Evolutionary conservation across 1,140 invertebrate genomes (phyloP).

Genomic region (Drosophila kohkoa): DNA sequence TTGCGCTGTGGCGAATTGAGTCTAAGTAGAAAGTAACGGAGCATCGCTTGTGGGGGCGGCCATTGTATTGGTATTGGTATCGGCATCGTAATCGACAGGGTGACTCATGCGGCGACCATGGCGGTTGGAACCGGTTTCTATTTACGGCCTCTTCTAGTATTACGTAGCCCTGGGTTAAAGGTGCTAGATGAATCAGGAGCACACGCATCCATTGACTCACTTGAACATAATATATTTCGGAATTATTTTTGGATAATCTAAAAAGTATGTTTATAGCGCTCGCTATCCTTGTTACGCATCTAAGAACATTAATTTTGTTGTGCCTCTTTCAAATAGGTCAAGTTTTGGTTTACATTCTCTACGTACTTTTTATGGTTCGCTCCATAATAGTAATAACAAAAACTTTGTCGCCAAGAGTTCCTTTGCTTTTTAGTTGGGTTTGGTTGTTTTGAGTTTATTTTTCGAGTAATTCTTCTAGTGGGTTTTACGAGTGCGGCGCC

Average conservation of each 20-base stretch:
- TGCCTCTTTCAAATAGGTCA: conserved; percentile 63
- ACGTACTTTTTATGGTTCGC: conserved; percentile 51
- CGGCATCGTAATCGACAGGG: conserved; percentile 1
- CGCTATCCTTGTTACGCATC: conserved; percentile 20
- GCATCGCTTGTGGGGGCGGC: conserved; percentile 22
- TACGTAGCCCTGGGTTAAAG: conserved; percentile 36
- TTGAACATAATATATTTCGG: not conserved
- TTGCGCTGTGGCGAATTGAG: conserved; percentile 44
- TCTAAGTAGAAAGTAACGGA: conserved; percentile 50
- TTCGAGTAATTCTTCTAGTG: conserved; percentile 40
- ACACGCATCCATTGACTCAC: conserved; percentile 1
- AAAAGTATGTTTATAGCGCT: not conserved
- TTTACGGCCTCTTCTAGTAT: conserved; percentile 41
- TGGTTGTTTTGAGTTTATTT: conserved; percentile 16
- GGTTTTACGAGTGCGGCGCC: conserved; percentile 70
- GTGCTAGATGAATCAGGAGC: conserved; percentile 35
- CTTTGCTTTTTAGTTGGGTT: conserved; percentile 54
- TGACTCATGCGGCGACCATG: conserved; percentile 43
- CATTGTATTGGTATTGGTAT: conserved; percentile 16
- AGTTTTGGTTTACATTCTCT: conserved; percentile 70
- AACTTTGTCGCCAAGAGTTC: conserved; percentile 32
- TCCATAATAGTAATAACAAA: conserved; percentile 55
- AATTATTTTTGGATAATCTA: not conserved
- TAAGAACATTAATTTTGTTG: conserved; percentile 31
- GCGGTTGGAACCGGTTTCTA: conserved; percentile 62